Base-by-base conservation (phyloP, 2,113 vertebrate genomes). In the Salvelinus sp. region DNA sequence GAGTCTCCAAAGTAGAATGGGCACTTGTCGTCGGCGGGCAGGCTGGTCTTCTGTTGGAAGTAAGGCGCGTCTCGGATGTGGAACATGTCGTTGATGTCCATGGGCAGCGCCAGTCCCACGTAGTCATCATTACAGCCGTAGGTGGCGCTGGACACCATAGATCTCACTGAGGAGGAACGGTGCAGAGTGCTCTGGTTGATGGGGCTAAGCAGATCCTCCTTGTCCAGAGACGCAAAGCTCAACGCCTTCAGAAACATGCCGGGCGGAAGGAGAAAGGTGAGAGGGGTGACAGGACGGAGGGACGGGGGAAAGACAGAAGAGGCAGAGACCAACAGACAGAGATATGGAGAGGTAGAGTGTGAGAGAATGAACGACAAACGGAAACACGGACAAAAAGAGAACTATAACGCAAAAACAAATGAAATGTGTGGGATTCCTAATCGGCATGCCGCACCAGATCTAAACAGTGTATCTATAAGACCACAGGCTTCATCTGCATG, bases 151-250 rank as follows among this genome's bases (percentile, higher is more conserved):
- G 97, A 98, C 60, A 98, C 97, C 97, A 98, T 97, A 22, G 98
- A 99, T 74, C 96, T 96, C 81, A 98, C 96, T 1, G 98, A 99
- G 1, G 97, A 99, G 74, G 97, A 98, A 76, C 97, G 96, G 23
- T 98, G 98, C 72, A 99, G 96, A 99, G 96, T 96, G 77, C 94
- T 98, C 89, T 98, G 97, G 91, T 96, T 98, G 91, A 99, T 98
- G 74, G 98, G 98, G 84, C 96, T 98, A 84, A 99, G 91, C 27
- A 99, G 93, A 70, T 99, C 98, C 92, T 98, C 98, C 92, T 98
- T 99, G 91, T 99, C 98, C 91, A 99, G 92, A 0, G 98, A 99
- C 72, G 97, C 98, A 9, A 98, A 99, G 89, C 98, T 99, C 90
- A 99, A 94, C 76, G 98, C 97, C 94, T 98, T 98, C 91, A 98